phyloP scores from a whole-genome alignment of 2,888 invertebrate genomes.

The Macropis europaea region DNA sequence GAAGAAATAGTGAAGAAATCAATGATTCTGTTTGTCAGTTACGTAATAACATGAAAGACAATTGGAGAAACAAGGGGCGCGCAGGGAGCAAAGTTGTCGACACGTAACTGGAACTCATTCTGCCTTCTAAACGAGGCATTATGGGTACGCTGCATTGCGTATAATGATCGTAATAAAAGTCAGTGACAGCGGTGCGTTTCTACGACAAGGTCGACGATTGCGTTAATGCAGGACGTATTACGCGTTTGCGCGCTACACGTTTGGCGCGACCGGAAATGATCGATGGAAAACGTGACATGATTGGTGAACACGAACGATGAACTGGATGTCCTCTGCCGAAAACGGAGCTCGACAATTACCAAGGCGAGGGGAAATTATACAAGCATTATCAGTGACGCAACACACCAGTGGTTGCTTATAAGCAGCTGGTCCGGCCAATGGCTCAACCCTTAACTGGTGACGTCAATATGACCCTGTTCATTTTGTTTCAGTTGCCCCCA shows the following conservation, averaged over 20 bases:
- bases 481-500: too few species aligned
- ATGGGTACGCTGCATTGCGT: conserved; percentile 13
- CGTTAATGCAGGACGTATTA: conserved; percentile 35
- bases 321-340: conserved; percentile 30
- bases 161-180: conserved; percentile 53
- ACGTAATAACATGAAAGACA: conserved; percentile 35
- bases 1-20: conserved; percentile 2
- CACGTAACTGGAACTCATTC: conserved; percentile 48
- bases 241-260: conserved; percentile 31
- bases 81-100: conserved; percentile 27
- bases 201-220: conserved; percentile 57
- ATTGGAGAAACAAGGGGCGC: conserved; percentile 43
- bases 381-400: background rate
- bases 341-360: conserved; percentile 7
- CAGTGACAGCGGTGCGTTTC: conserved; percentile 37
- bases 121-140: conserved; percentile 36
- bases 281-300: conserved; percentile 41
- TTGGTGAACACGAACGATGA: conserved; percentile 35
- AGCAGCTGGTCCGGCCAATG: too few species aligned
- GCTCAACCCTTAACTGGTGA: too few species aligned
- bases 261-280: conserved; percentile 44
- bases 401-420: background rate
- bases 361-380: background rate
- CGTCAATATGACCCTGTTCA: too few species aligned
- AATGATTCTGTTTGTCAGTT: conserved; percentile 19